These are phyloP conservation scores for Erythrocercus mccallii DNA, from an alignment of 2,113 vertebrate species.

Conservation along the genomic window DNA sequence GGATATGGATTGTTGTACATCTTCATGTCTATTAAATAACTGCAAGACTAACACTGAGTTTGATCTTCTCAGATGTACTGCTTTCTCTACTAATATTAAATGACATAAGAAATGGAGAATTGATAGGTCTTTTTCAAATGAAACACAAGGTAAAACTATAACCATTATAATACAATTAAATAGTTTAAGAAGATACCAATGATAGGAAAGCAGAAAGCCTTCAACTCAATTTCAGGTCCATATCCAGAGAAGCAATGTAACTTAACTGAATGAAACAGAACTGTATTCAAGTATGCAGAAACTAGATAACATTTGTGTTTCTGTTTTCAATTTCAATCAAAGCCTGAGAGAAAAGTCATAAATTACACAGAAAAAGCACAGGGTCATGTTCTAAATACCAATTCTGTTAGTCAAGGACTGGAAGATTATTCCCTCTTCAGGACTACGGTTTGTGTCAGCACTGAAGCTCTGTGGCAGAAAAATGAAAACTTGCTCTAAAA, in stretches of 20 bases:
- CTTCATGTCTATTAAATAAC: neutral
- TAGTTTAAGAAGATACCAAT: neutral
- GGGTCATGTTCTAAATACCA: neutral
- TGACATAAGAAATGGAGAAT: neutral
- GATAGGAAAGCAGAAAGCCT: neutral
- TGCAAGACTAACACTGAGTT: neutral
- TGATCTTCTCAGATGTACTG: neutral
- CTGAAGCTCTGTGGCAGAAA: neutral
- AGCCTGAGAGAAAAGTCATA: neutral
- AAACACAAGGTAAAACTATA: neutral
- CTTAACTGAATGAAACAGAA: neutral
- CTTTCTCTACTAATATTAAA: constrained; percentile 58
- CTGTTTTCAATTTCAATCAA: neutral
- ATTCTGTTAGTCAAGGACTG: neutral
- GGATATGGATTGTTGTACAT: constrained; percentile 51
- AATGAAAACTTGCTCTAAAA: neutral
- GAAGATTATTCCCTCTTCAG: neutral
- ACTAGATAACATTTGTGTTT: neutral
- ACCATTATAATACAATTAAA: neutral
- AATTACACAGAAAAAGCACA: neutral
- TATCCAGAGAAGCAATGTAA: neutral
- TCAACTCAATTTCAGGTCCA: neutral
- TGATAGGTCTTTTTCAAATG: neutral
- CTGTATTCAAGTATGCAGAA: neutral
- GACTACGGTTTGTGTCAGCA: neutral